Conservation (phyloP, 2,797 vertebrate species). For the Ateles fusciceps region DNA sequence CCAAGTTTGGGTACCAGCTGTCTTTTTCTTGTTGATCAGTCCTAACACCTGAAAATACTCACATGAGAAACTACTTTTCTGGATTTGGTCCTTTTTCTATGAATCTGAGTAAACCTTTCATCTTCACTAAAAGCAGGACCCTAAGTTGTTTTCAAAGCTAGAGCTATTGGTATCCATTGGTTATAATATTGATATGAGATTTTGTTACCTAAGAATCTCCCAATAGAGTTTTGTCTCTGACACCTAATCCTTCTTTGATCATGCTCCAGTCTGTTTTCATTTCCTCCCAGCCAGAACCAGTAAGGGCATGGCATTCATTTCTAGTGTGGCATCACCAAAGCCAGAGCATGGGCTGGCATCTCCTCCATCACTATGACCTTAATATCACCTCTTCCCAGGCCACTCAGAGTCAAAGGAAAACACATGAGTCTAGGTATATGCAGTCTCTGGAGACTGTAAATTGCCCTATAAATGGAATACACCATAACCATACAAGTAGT, state of each 20-base stretch:
- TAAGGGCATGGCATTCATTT: accelerated
- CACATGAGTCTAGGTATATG: too few relatives aligned
- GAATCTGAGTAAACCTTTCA: not conserved
- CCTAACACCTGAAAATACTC: not conserved
- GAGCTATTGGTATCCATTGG: too few relatives aligned
- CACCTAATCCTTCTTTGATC: not conserved
- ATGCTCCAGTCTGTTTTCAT: too few relatives aligned
- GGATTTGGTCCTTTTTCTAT: not conserved
- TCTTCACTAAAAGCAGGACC: not conserved
- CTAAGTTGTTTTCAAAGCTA: not conserved
- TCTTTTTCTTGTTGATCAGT: not conserved
- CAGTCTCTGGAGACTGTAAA: not conserved
- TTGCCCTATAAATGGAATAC: accelerated
- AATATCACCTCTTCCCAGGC: not conserved
- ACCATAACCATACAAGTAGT: not conserved
- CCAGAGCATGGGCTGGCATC: not conserved
- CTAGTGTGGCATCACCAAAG: accelerated
- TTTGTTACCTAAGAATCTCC: not conserved
- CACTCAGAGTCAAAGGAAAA: not conserved
- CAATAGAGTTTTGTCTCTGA: not conserved
- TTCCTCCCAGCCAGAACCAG: not conserved
- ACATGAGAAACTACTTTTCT: not conserved
- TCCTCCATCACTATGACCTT: too few relatives aligned
- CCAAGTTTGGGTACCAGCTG: not conserved
- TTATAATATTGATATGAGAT: accelerated